Percentiles rank a stretch among this genome's conserved stretches.
Conservation (phyloP, 2,113 vertebrate species). For the Genyomyrus donnyi region DNA sequence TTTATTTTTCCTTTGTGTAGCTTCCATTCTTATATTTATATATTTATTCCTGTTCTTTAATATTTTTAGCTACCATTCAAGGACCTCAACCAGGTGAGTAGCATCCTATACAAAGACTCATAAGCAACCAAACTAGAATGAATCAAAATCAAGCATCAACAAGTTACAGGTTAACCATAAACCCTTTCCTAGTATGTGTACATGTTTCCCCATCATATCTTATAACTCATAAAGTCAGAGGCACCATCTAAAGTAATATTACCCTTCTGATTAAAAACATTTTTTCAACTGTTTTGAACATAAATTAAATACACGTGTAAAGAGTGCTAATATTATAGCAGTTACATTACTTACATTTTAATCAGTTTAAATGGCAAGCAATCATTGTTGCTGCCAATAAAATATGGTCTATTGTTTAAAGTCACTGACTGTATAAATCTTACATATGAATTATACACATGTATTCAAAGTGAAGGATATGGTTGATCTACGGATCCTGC, state of each 20-base stretch:
- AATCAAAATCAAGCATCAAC: not conserved
- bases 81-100: not conserved
- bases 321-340: not conserved
- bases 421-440: not conserved
- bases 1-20: not conserved
- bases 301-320: not conserved
- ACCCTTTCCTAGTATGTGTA: not conserved
- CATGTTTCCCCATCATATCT: not conserved
- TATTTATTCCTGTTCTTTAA: not conserved
- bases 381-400: not conserved
- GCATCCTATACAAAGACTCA: not conserved
- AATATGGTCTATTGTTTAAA: not conserved
- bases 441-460: not conserved
- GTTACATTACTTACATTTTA: not conserved
- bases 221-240: not conserved
- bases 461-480: not conserved
- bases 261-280: not conserved
- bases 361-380: not conserved
- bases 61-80: not conserved
- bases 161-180: not conserved
- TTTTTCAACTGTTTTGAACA: not conserved
- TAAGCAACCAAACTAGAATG: not conserved
- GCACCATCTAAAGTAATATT: not conserved
- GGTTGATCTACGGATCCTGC: conserved; percentile 40
- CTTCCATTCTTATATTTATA: not conserved